These are phyloP conservation scores for Butorides virescens DNA, from an alignment of 2,113 vertebrate genomes.

Conservation along the genomic window DNA sequence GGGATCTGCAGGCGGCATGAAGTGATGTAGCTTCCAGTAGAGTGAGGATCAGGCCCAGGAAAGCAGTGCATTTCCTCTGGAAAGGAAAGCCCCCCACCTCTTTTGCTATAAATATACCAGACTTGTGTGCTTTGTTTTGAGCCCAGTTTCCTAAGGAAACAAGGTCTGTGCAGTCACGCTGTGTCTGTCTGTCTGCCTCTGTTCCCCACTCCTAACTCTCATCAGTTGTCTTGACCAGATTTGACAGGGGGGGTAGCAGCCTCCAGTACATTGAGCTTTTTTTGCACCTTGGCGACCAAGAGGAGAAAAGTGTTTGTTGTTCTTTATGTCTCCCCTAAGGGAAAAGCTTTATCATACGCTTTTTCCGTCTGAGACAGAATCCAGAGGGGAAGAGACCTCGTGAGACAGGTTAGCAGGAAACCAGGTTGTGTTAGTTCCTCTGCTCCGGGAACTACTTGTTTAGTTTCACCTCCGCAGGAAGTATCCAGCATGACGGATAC, in stretches of 20 bases:
- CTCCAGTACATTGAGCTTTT: not conserved
- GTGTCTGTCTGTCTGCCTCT: constrained; percentile 36
- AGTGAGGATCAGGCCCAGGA: not conserved
- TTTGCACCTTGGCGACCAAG: not conserved
- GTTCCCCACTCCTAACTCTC: not conserved
- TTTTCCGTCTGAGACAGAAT: not conserved
- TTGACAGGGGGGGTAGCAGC: not conserved
- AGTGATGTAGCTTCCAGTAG: not conserved
- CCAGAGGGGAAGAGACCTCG: not conserved
- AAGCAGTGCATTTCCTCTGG: constrained; percentile 30
- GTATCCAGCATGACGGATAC: not conserved
- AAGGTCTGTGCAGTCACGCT: constrained; percentile 27
- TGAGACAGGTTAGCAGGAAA: constrained; percentile 47
- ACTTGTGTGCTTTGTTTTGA: constrained; percentile 50
- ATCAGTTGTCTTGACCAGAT: not conserved
- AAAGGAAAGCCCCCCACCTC: constrained; percentile 34
- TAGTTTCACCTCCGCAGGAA: constrained; percentile 11
- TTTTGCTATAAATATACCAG: constrained; percentile 17
- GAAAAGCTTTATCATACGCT: not conserved
- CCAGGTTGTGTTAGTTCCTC: constrained; percentile 22
- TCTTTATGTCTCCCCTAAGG: not conserved
- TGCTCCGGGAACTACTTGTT: constrained; percentile 8
- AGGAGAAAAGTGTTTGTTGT: not conserved
- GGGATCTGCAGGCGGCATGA: not conserved
- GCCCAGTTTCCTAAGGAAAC: constrained; percentile 61